Evolutionary conservation across 1,140 invertebrate genomes (phyloP), one percentile per base, ranked within the genome.

Genomic region (Leptinotarsa texana): DNA sequence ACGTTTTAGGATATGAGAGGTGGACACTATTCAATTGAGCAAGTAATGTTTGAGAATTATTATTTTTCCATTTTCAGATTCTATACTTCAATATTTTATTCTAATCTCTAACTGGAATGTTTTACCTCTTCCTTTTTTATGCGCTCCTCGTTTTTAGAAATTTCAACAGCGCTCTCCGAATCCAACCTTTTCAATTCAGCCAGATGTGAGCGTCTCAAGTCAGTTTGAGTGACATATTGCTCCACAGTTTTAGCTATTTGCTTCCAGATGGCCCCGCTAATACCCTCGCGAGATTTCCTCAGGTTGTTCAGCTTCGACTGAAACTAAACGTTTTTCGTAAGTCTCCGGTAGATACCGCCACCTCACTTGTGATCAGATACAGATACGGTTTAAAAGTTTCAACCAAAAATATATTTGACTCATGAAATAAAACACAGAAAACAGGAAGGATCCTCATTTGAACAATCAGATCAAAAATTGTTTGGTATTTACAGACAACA

Each of bases 101-200:
- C 2, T 42, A 42, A 42, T 8, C 11, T 3, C 33, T 42, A 42
- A 42, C 33, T 42, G 33, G 51, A 57, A 57, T 57, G 3, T 8
- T 8, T 57, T 79, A 83, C 82, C 80, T 83, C 80, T 65, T 80
- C 49, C 13, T 21, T 24, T 13, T 63, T 72, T 67, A 83, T 82
- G 69, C 73, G 70, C 65, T 82, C 79, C 76, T 82, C 75, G 70
- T 83, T 84, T 42, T 47, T 65, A 65, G 66, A 63, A 61, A 83
- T 79, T 71, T 82, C 81, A 6, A 71, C 72, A 42, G 80, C 77
- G 73, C 79, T 79, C 72, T 83, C 81, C 4, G 80, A 72, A 69
- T 85, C 83, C 51, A 82, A 66, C 51, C 75, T 74, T 48, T 73
- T 74, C 73, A 85, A 67, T 77, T 84, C 83, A 6, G 80, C 82